These are phyloP conservation scores for Drosophila repletoides DNA, from an alignment of 1,140 invertebrate species.

Conservation along the genomic window DNA sequence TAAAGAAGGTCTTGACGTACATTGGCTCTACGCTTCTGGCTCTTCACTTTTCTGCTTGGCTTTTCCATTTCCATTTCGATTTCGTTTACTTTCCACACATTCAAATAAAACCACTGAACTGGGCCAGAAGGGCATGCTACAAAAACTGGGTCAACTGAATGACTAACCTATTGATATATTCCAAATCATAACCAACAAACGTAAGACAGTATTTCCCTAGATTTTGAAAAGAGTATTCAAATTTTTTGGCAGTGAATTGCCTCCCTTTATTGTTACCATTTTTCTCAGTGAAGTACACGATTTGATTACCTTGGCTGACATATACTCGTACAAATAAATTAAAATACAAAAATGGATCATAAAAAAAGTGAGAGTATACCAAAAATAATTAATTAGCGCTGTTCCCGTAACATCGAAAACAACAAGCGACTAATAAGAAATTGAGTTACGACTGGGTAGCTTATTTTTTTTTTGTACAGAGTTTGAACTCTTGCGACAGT, in stretches of 20 bases:
- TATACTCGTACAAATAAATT: no score
- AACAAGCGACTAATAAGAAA: not conserved
- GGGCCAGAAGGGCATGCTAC: no score
- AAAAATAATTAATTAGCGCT: slow-evolving; percentile 14
- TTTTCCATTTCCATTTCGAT: slow-evolving; percentile 27
- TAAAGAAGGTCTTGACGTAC: slow-evolving; percentile 12
- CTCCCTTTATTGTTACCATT: no score
- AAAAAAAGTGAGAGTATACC: slow-evolving; percentile 9
- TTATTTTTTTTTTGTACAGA: no score
- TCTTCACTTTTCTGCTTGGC: slow-evolving; percentile 15
- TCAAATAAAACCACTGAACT: not conserved
- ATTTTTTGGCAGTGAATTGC: no score
- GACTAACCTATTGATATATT: no score
- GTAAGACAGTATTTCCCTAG: no score
- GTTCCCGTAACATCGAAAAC: not conserved
- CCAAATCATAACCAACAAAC: no score
- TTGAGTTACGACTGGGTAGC: not conserved
- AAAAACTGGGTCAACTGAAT: slow-evolving; percentile 6
- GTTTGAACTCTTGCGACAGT: no score
- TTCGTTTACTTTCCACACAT: slow-evolving; percentile 26
- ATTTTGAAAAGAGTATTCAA: no score
- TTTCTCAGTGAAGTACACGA: no score
- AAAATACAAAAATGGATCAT: slow-evolving; percentile 5
- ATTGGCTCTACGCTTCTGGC: slow-evolving; percentile 2
- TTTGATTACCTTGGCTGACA: no score